Conservation (phyloP, 2,797 vertebrate species). For the Notolabrus celidotus region DNA sequence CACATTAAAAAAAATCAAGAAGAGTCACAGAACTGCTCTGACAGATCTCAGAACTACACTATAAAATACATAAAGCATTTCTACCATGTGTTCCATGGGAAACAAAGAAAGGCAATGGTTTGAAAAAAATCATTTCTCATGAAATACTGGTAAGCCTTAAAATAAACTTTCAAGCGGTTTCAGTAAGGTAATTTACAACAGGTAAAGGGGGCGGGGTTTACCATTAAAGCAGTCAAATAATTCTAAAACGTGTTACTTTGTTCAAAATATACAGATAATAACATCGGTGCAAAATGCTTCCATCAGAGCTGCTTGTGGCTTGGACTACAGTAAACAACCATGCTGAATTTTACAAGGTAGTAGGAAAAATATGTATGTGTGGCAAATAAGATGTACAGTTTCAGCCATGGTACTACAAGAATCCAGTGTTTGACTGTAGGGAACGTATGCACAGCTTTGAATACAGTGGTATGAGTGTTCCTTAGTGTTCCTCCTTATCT, state of each 20-base stretch:
- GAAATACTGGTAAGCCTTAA: slow-evolving; percentile 66
- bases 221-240: slow-evolving; percentile 69
- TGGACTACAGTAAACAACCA: slow-evolving; percentile 86
- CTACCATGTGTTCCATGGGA: slow-evolving; percentile 81
- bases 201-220: slow-evolving; percentile 62
- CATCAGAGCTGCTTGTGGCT: slow-evolving; percentile 78
- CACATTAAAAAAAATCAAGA: slow-evolving; percentile 30
- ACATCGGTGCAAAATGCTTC: slow-evolving; percentile 85
- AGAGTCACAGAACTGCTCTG: slow-evolving; percentile 46
- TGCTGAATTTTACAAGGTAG: slow-evolving; percentile 78
- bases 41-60: slow-evolving; percentile 61
- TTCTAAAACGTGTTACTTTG: slow-evolving; percentile 80
- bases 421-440: slow-evolving; percentile 67
- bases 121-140: slow-evolving; percentile 83
- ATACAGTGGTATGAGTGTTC: slow-evolving; percentile 43
- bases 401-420: slow-evolving; percentile 33
- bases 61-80: slow-evolving; percentile 70
- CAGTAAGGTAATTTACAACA: slow-evolving; percentile 69
- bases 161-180: slow-evolving; percentile 63
- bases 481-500: slow-evolving; percentile 94
- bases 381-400: slow-evolving; percentile 80
- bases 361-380: slow-evolving; percentile 64
- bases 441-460: slow-evolving; percentile 40
- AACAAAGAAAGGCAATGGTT: slow-evolving; percentile 84
- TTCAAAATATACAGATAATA: slow-evolving; percentile 87